phyloP scores from a whole-genome alignment of 1,140 invertebrate genomes.

The Ruditapes philippinarum region DNA sequence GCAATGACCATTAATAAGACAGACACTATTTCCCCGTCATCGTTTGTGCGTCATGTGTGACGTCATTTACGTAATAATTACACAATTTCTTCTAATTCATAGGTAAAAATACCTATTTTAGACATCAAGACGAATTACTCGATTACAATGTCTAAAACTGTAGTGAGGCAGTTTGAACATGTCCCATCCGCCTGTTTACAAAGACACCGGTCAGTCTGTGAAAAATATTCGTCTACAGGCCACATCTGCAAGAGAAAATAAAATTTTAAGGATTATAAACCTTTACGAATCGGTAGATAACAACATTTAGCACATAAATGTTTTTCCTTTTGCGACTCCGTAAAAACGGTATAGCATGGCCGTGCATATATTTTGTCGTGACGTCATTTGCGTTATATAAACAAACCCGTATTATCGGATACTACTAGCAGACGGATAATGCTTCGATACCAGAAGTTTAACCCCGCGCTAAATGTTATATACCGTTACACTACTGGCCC shows the following conservation, averaged over 20 bases:
- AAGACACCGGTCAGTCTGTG: background rate
- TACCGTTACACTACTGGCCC: no score
- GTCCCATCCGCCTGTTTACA: background rate
- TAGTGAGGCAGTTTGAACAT: slow-evolving; percentile 16
- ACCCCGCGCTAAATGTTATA: no score
- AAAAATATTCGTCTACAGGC: slow-evolving; percentile 15
- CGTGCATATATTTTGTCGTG: no score
- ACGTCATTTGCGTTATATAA: no score
- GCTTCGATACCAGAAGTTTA: no score
- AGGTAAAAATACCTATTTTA: background rate
- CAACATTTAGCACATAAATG: background rate
- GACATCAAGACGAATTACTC: background rate
- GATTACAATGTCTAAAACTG: background rate
- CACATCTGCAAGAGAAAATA: slow-evolving; percentile 18
- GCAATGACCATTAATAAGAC: no score
- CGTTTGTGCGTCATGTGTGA: background rate
- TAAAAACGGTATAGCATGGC: no score
- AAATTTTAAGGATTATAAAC: background rate
- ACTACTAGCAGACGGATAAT: background rate
- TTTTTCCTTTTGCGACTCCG: background rate
- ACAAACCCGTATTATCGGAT: background rate
- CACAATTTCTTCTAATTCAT: background rate
- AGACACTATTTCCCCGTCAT: no score
- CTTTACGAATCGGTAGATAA: background rate
- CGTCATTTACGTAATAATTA: background rate